These are phyloP conservation scores for Cyrtonyx montezumae DNA, from an alignment of 2,113 vertebrate genomes.

Conservation along the genomic window DNA sequence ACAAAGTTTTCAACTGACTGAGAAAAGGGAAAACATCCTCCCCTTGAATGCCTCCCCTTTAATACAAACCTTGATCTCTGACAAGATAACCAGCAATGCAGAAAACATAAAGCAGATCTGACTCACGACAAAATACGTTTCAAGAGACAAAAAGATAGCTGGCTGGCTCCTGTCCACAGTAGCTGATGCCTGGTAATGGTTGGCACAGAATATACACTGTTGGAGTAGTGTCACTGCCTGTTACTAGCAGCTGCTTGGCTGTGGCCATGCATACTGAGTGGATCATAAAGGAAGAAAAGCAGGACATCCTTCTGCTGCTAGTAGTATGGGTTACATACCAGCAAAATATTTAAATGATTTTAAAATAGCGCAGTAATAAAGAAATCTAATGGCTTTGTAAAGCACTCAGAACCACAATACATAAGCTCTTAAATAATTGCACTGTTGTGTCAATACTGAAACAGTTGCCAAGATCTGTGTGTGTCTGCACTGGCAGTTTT, in stretches of 20 bases:
- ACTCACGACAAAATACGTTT: neutral
- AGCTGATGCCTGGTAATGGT: conserved; percentile 30
- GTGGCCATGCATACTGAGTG: conserved; percentile 39
- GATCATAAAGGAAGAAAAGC: conserved; percentile 35
- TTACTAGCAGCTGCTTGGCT: conserved; percentile 65
- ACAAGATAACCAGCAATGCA: neutral
- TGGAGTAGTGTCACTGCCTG: conserved; percentile 62
- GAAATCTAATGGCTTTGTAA: neutral
- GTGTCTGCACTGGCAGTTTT: neutral
- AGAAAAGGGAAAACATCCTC: neutral
- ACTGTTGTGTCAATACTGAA: neutral
- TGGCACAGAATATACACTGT: conserved; percentile 55
- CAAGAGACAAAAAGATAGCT: conserved; percentile 22
- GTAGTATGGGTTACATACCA: neutral
- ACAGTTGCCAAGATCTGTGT: neutral
- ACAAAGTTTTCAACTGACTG: neutral
- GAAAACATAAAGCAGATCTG: neutral
- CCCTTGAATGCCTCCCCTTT: neutral
- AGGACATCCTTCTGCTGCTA: neutral
- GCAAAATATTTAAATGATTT: neutral
- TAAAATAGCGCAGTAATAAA: neutral
- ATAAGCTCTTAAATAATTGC: neutral
- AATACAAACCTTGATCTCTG: neutral
- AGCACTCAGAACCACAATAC: neutral
- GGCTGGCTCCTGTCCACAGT: neutral